Evolutionary conservation across 64 coral and sea anemone species (phyloP), one percentile per base, ranked within the genome.

Genomic region (Catalaphyllia jardinei): DNA sequence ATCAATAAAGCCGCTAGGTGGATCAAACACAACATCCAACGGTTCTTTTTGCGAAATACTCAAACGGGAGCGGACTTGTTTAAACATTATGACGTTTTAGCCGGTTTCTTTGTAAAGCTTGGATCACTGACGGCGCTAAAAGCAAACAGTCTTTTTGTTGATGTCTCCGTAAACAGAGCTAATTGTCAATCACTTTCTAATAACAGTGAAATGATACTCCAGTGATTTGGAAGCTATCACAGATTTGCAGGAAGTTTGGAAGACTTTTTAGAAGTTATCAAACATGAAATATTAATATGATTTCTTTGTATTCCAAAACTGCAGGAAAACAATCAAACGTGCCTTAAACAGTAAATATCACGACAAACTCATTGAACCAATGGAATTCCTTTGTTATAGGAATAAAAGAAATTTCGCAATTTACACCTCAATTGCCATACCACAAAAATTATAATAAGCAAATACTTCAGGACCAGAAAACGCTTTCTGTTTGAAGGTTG

Each of bases 71-170:
- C 81, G 81, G 20, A 35, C 81, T 85, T 85, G 81, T 85, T 85
- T 71, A 51, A 85, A 85, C 81, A 85, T 85, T 25, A 10, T 51
- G 38, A 85, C 31, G 33, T 71, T 29, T 27, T 2, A 24, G 35
- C 29, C n/a, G 24, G 52, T 31, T 80, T 31, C 24, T 80, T 61
- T 80, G 55, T 80, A 22, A 30, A 65, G 19, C 63, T 71, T 22
- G 51, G 31, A 71, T 71, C 11, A 85, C 18, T 71, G 38, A 85
- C 62, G 16, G 81, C 63, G 63, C 8, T 20, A 12, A 49, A 67
- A 71, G 81, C 63, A 85, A 85, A 85, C 81, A 71, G 62, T 50
- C 81, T 39, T 51, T 61, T 83, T 83, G 79, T 83, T 39, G 62
- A 18, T 33, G 29, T 29, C 46, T 83, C 59, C 63, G 17, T 28